Evolutionary conservation across 35 echinoderm and acorn worm genomes (phyloP).

Genomic region (Diadema setosum): DNA sequence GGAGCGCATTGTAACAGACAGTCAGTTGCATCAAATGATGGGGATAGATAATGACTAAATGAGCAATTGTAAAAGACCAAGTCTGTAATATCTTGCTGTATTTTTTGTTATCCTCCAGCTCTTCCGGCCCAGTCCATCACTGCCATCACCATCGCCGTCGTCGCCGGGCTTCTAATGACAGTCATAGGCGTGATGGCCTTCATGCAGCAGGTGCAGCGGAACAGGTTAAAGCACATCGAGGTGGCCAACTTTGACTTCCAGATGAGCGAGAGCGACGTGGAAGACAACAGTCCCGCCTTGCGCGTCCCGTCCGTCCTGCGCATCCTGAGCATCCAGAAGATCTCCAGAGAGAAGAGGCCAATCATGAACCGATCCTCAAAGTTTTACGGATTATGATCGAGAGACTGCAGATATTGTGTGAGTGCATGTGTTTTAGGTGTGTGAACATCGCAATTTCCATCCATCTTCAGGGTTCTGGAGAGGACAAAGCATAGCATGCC

Average conservation of each 20-base stretch:
- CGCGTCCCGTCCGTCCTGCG: background rate
- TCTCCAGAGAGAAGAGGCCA: background rate
- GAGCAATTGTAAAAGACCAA: too few species aligned
- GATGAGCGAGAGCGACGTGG: background rate
- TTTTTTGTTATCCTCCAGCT: too few species aligned
- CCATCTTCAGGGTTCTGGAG: too few species aligned
- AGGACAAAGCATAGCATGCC: too few species aligned
- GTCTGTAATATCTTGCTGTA: too few species aligned
- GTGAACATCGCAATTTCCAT: too few species aligned
- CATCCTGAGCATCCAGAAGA: background rate
- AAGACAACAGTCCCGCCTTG: background rate
- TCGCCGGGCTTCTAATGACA: constrained; percentile 34
- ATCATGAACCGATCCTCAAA: background rate
- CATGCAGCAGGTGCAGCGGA: constrained; percentile 24
- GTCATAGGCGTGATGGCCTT: constrained; percentile 30
- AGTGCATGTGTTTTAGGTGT: too few species aligned
- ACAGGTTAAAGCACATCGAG: constrained; percentile 43
- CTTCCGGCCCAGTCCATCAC: background rate
- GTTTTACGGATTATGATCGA: background rate
- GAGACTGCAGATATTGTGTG: too few species aligned
- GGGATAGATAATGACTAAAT: too few species aligned
- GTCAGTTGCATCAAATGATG: too few species aligned
- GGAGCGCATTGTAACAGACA: too few species aligned
- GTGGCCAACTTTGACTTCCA: constrained; percentile 91
- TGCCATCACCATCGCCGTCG: background rate